Conservation (phyloP, 2,797 vertebrate species). For the Pelodytes ibericus region DNA sequence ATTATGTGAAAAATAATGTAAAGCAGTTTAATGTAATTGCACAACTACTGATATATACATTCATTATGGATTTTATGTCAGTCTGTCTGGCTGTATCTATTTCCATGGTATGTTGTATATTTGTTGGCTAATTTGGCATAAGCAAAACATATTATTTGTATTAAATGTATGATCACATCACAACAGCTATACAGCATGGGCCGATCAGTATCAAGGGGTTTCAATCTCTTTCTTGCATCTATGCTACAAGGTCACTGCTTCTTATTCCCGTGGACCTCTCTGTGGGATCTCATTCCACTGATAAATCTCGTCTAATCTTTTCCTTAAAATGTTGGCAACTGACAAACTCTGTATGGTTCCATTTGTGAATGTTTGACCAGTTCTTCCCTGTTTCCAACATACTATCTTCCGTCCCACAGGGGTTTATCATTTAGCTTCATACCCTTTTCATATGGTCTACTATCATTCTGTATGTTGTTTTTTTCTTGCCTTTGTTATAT, state of each 20-base stretch:
- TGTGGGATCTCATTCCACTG: conserved; percentile 4
- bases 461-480: no score
- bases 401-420: background rate
- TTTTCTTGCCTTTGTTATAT: no score
- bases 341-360: conserved; percentile 5
- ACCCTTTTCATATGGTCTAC: background rate
- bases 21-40: no score
- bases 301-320: conserved; percentile 26
- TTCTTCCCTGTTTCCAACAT: background rate
- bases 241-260: conserved; percentile 12
- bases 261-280: conserved; percentile 15
- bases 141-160: background rate
- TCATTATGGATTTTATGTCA: no score
- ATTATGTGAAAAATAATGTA: no score
- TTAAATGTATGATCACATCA: background rate
- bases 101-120: no score
- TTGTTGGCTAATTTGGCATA: no score
- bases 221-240: conserved; percentile 5
- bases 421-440: no score
- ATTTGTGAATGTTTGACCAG: background rate
- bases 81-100: no score
- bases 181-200: background rate
- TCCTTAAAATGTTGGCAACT: conserved; percentile 6
- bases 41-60: no score
- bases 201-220: background rate